Base-by-base conservation (phyloP, 2,888 invertebrate genomes). In the Fragum fragum region DNA sequence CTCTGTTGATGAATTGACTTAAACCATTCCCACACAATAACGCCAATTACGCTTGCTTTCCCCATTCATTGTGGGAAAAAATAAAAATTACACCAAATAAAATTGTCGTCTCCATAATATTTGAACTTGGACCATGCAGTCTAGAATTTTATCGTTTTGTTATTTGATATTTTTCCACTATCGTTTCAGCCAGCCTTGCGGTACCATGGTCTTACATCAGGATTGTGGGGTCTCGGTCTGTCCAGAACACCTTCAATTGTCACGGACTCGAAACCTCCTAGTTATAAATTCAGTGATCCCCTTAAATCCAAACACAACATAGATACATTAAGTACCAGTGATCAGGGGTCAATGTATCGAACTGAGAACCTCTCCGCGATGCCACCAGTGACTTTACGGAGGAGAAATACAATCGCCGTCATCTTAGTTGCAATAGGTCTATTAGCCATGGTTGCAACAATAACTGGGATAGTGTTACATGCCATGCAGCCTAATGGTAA, bases 401-500 rank as follows among this genome's bases (percentile, higher is more conserved):
- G 84, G 26, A 42, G 88, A 28, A 88, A 88, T 55, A 86, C 87
- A 0, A 59, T 88, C n/a, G 82, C 86, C 0, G 81, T 89, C 14
- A 79, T 89, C 14, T 28, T 89, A 3, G 84, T 88, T 21, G 85
- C 86, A 16, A 75, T 88, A 11, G 89, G 77, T 23, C 71, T 89
- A 6, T 28, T 89, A n/a, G 89, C 89, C 0, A 81, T 86, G 2
- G 77, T 86, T 1, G 88, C 87, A 5, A 81, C 88, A 1, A 79
- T 83, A 14, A 74, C 86, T 1, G 89, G 89, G 21, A 80, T 86
- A 1, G 73, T 85, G 0, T 69, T 89, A 2, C 88, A 85, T 55
- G 84, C 86, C 59, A 77, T 83, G 11, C 80, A 87, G 32, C 87
- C 86, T 42, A 83, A 79, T 82, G 87, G 89, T 89, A 81, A n/a